These are phyloP conservation scores for Habropoda laboriosa DNA, from an alignment of 1,140 invertebrate species.

Conservation along the genomic window DNA sequence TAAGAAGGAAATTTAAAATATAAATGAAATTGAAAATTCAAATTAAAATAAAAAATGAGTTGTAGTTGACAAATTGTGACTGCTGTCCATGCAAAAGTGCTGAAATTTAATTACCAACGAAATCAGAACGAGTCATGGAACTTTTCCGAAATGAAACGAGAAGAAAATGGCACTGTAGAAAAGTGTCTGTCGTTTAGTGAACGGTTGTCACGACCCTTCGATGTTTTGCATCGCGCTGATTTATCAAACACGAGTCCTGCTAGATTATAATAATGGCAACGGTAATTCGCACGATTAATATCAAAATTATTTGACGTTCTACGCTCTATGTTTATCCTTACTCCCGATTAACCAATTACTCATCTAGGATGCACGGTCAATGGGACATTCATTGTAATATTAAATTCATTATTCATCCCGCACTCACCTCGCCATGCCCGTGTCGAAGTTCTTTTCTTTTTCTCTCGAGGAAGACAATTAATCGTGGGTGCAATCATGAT, in stretches of 20 bases:
- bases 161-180: not conserved
- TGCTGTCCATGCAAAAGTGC: too few species aligned
- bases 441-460: slow-evolving; percentile 44
- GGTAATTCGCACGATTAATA: slow-evolving; percentile 58
- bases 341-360: slow-evolving; percentile 27
- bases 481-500: slow-evolving; percentile 68
- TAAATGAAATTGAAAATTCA: too few species aligned
- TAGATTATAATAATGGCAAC: slow-evolving; percentile 57
- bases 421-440: slow-evolving; percentile 15
- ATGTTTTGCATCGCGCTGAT: slow-evolving; percentile 1
- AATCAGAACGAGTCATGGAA: too few species aligned
- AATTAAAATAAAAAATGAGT: too few species aligned
- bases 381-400: not conserved
- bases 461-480: slow-evolving; percentile 73
- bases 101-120: too few species aligned
- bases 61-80: too few species aligned
- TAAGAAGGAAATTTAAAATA: too few species aligned
- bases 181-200: not conserved
- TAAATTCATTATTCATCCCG: not conserved
- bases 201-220: slow-evolving; percentile 33
- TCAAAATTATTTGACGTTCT: slow-evolving; percentile 63
- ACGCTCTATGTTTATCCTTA: slow-evolving; percentile 50
- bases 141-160: not conserved
- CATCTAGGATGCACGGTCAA: slow-evolving; percentile 12
- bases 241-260: slow-evolving; percentile 36